Evolutionary conservation across 1,140 invertebrate species (phyloP), one percentile per base, ranked within the genome.

Genomic region (Lepidostoma basale): DNA sequence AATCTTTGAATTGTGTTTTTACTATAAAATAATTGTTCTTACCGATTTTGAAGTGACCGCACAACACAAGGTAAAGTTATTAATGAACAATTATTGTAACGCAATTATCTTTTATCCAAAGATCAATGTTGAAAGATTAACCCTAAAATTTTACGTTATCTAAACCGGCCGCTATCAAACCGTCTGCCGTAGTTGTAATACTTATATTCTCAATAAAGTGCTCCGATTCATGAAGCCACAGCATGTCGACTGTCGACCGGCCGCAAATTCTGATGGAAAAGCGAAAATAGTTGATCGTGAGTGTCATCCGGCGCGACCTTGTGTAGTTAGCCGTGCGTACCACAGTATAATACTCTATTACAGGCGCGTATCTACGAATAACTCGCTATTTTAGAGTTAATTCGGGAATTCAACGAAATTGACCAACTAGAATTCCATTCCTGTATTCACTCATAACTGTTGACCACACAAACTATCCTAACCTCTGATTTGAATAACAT

Each of bases 371-470:
- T 52, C 16, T 10, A 63, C 22, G 12, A 40, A 10, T 23, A 60
- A 33, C 58, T 30, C 36, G 26, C 25, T 28, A 45, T 44, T n/a
- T 18, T 68, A 33, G 18, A 39, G 59, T 26, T 62, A 62, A 42
- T 62, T 42, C 56, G 20, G 23, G 45, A 39, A 28, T 52, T 14
- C 47, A 47, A 68, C 16, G 33, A 33, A 39, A 28, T 54, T 12
- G 28, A 63, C n/a, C n/a, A n/a, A 68, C 59, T 5, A 62, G 10
- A 42, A 30, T 5, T 25, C 63, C 20, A 40, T 54, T 3, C 10
- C 54, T 18, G n/a, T 30, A 36, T 52, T 68, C 23, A 40, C 14
- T n/a, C n/a, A n/a, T n/a, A n/a, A n/a, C n/a, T n/a, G n/a, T n/a
- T n/a, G n/a, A n/a, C n/a, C n/a, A n/a, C n/a, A n/a, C n/a, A n/a